Evolutionary conservation across 2,113 vertebrate genomes (phyloP), one percentile per base, ranked within the genome.

Genomic region (Chascanopsetta lugubris): DNA sequence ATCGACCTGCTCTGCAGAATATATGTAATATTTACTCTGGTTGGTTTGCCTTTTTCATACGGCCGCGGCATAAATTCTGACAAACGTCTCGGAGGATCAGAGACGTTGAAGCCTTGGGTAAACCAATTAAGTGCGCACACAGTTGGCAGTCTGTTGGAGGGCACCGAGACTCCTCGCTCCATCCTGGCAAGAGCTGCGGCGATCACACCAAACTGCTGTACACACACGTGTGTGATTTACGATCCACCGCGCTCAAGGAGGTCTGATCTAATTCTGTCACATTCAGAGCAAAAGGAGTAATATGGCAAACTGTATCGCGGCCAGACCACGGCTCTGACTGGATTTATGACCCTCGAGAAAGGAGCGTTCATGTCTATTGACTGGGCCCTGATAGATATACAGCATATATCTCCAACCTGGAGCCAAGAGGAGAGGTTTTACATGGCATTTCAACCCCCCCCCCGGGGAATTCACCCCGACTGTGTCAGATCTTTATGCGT

Each of bases 181-280:
- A 42, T 53, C 63, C 43, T 45, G 57, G 62, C 46, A 53, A 30
- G 71, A 50, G 10, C 30, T 69, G 48, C 36, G 56, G 55, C 53
- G 26, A 58, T 72, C 49, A 49, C 48, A 48, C 63, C 67, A 48
- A 57, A 73, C 49, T 57, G 63, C 69, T 54, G 64, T 72, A 67
- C 79, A 68, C 70, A 77, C 63, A 72, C 29, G 45, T 54, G 45
- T 54, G 45, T 73, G 80, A 90, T 90, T 88, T 86, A 85, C 68
- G 71, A 57, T 65, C 22, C 73, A 70, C 80, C 83, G 79, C 57
- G 62, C 73, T 69, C 26, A 68, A 75, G 55, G 75, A 88, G 77
- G 64, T 58, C 77, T 82, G 79, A 80, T 82, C 59, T 67, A 57
- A 74, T 61, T 72, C 66, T 70, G 64, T 77, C 71, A 74, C 30